phyloP scores from a whole-genome alignment of 2,797 vertebrate species.

The Melanotaenia maccullochi region DNA sequence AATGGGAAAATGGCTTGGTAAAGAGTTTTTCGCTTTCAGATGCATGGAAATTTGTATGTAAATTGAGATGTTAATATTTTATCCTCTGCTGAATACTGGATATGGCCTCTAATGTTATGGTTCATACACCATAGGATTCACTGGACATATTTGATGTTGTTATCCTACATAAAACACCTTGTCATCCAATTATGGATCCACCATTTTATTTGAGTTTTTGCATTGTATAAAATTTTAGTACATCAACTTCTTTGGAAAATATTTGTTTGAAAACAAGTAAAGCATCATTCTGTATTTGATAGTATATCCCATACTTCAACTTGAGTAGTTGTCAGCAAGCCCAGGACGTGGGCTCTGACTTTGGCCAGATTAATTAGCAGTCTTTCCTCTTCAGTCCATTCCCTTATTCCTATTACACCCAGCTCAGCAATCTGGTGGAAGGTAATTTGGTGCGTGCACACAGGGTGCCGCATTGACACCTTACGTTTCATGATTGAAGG shows the following conservation, averaged over 20 bases:
- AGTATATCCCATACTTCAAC: slow-evolving; percentile 45
- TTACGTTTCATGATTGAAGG: slow-evolving; percentile 86
- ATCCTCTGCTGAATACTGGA: slow-evolving; percentile 64
- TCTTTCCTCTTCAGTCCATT: slow-evolving; percentile 67
- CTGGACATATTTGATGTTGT: slow-evolving; percentile 58
- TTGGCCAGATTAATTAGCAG: slow-evolving; percentile 79
- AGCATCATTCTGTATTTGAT: slow-evolving; percentile 35
- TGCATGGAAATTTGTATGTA: slow-evolving; percentile 79
- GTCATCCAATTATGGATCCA: slow-evolving; percentile 36
- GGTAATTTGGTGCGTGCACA: slow-evolving; percentile 82
- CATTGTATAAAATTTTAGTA: slow-evolving; percentile 38
- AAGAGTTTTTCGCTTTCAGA: slow-evolving; percentile 77
- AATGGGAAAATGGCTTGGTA: slow-evolving; percentile 74
- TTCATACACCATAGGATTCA: slow-evolving; percentile 63
- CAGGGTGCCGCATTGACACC: slow-evolving; percentile 82
- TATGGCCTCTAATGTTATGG: slow-evolving; percentile 72
- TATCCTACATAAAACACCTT: slow-evolving; percentile 52
- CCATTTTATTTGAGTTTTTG: slow-evolving; percentile 40
- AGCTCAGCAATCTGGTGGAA: slow-evolving; percentile 80
- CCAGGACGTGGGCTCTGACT: slow-evolving; percentile 75
- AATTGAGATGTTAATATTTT: slow-evolving; percentile 78
- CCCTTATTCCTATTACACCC: slow-evolving; percentile 75
- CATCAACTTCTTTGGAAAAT: slow-evolving; percentile 21
- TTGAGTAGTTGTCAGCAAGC: slow-evolving; percentile 60
- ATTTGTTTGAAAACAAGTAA: slow-evolving; percentile 21